Evolutionary conservation across 2,797 vertebrate genomes (phyloP).

Genomic region (Manis pentadactyla): DNA sequence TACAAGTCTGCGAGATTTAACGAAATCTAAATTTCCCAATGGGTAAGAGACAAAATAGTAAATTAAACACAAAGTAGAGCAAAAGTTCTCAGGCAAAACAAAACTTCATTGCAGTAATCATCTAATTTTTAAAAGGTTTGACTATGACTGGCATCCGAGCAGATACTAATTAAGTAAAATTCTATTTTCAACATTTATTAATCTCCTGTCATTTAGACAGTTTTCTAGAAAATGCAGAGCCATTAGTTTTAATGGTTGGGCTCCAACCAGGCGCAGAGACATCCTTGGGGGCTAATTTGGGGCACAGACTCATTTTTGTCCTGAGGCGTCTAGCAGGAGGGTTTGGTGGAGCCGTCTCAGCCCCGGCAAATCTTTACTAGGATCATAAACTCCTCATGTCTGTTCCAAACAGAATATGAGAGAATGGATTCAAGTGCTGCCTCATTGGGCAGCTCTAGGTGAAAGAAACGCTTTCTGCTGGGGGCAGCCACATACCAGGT

Average conservation of each 20-base stretch:
- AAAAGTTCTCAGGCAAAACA: not conserved
- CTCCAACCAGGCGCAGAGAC: not conserved
- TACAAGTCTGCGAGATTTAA: not conserved
- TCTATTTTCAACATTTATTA: constrained; percentile 43
- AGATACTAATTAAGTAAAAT: constrained; percentile 51
- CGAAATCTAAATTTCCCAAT: not conserved
- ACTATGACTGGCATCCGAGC: constrained; percentile 4
- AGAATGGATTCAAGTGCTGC: not conserved
- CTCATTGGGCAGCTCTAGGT: not conserved
- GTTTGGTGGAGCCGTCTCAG: constrained; percentile 40
- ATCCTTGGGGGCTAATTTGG: not conserved
- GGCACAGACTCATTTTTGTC: not conserved
- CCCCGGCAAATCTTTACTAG: not conserved
- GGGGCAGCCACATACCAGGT: accelerated
- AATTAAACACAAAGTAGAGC: not conserved
- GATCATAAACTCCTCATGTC: not conserved
- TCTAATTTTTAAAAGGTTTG: not conserved
- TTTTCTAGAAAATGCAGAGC: not conserved
- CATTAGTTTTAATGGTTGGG: not conserved
- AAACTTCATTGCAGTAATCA: not conserved
- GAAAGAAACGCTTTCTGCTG: not conserved
- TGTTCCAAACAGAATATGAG: not conserved
- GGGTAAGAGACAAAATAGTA: not conserved
- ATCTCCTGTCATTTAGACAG: constrained; percentile 49
- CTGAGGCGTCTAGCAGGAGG: not conserved